Evolutionary conservation across 2,113 vertebrate species (phyloP).

Genomic region (Aspidoscelis tigris): DNA sequence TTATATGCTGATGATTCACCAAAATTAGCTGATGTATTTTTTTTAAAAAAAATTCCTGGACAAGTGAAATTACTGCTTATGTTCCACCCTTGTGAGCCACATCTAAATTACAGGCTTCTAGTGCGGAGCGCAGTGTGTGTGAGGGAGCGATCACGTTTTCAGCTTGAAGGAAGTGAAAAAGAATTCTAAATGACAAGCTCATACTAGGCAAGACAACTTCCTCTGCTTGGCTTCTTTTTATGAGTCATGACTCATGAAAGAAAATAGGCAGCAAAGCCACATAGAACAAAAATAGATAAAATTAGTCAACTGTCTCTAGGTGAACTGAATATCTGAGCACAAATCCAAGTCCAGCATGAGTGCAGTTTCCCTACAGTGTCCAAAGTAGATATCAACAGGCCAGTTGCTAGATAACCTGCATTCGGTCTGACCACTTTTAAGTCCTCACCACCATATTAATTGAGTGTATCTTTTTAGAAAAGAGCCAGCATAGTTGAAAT

Average conservation of each 20-base stretch:
- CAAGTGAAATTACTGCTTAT: conserved; percentile 18
- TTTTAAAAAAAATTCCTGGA: conserved; percentile 1
- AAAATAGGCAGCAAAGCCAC: background rate
- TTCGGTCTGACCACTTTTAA: background rate
- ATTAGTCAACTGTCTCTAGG: background rate
- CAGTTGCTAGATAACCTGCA: background rate
- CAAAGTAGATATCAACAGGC: background rate
- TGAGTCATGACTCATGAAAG: conserved; percentile 1
- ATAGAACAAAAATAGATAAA: background rate
- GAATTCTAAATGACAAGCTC: conserved; percentile 7
- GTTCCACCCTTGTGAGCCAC: conserved; percentile 16
- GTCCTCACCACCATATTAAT: background rate
- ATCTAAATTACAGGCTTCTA: conserved; percentile 5
- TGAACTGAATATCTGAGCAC: background rate
- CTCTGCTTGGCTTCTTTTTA: background rate
- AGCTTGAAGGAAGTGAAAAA: conserved; percentile 21
- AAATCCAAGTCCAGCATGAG: background rate
- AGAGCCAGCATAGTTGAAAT: background rate
- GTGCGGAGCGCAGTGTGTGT: background rate
- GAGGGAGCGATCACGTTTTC: conserved; percentile 26
- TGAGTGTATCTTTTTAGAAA: no score
- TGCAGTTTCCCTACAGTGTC: background rate
- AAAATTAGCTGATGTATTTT: conserved; percentile 9
- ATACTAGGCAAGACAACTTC: background rate
- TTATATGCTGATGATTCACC: conserved; percentile 12